These are phyloP conservation scores for Akabosia matsudoensis DNA, from an alignment of 1,140 invertebrate species.

Conservation along the genomic window DNA sequence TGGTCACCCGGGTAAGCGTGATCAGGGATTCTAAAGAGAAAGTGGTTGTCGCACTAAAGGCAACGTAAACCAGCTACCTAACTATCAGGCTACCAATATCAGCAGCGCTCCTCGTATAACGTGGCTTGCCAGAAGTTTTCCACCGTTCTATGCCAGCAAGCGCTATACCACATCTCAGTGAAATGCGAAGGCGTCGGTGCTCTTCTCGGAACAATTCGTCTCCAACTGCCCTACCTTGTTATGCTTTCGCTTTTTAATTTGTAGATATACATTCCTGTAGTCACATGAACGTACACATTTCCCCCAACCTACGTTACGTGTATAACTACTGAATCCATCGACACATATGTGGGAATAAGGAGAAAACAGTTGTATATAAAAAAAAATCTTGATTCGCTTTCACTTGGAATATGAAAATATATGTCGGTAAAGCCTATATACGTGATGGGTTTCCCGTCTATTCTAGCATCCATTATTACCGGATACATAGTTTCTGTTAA, in stretches of 20 bases:
- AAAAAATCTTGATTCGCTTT: neutral
- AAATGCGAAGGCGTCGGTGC: slow-evolving; percentile 37
- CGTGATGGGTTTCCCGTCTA: neutral
- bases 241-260: neutral
- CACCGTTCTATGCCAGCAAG: slow-evolving; percentile 5
- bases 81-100: slow-evolving; percentile 13
- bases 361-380: neutral
- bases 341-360: too few species aligned
- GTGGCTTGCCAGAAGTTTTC: neutral
- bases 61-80: neutral
- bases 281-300: neutral
- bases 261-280: neutral
- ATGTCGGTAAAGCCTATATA: too few species aligned
- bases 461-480: neutral
- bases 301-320: neutral
- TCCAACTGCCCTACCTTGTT: neutral
- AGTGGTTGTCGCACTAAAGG: slow-evolving; percentile 18
- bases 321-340: too few species aligned
- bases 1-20: slow-evolving; percentile 19
- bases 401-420: neutral
- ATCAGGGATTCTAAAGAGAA: slow-evolving; percentile 1
- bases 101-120: neutral
- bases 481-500: neutral
- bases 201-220: slow-evolving; percentile 20
- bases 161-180: slow-evolving; percentile 27